Percentiles rank a stretch among this genome's conserved stretches.
These are phyloP conservation scores for Coracopsis vasa DNA, from an alignment of 2,113 vertebrate species.

Conservation along the genomic window DNA sequence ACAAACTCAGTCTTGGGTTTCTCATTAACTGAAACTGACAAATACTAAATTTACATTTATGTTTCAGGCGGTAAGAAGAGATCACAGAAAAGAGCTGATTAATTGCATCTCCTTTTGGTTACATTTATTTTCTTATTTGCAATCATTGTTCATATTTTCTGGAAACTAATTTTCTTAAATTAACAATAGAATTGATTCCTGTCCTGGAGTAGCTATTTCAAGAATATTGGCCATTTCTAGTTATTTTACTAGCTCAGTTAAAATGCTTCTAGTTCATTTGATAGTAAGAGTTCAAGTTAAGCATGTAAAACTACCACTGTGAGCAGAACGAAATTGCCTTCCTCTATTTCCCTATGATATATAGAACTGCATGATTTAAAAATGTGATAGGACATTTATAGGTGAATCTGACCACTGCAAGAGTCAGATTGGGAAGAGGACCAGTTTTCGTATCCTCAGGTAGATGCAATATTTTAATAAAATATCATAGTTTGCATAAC, in stretches of 20 bases:
- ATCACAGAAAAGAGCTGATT: not conserved
- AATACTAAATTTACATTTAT: not conserved
- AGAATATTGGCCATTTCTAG: not conserved
- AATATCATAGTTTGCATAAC: not conserved
- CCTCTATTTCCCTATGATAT: not conserved
- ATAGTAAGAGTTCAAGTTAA: not conserved
- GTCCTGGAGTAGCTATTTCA: not conserved
- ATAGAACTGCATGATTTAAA: not conserved
- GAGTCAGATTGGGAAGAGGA: not conserved
- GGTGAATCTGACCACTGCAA: not conserved
- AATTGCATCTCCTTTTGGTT: not conserved
- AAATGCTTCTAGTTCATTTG: not conserved
- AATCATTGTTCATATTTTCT: not conserved
- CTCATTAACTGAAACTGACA: not conserved
- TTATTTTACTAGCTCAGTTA: not conserved
- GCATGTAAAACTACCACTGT: not conserved
- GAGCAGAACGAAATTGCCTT: not conserved
- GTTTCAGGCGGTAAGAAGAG: not conserved
- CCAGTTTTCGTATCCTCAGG: not conserved
- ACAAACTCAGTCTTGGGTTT: not conserved
- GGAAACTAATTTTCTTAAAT: not conserved
- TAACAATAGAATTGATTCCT: not conserved
- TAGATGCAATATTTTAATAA: constrained; percentile 1
- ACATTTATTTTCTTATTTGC: not conserved
- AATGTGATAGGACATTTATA: not conserved